These are phyloP conservation scores for Poecilia latipinna DNA, from an alignment of 2,113 vertebrate genomes.

Conservation along the genomic window DNA sequence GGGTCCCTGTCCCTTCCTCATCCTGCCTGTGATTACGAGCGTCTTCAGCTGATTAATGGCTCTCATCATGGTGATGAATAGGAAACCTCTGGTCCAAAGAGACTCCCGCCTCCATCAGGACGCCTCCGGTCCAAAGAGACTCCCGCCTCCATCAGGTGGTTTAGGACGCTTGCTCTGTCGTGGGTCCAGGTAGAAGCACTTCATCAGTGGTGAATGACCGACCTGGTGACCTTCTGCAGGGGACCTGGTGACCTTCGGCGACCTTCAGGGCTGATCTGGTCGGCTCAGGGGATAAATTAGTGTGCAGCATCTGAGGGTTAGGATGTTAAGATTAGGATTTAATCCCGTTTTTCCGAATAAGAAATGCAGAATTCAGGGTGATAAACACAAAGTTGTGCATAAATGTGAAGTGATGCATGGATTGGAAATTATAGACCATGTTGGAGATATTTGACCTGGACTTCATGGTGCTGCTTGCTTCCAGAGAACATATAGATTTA, in stretches of 20 bases:
- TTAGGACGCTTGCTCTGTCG: conserved; percentile 28
- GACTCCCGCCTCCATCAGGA: no score
- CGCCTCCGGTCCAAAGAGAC: conserved; percentile 27
- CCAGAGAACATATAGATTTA: not conserved
- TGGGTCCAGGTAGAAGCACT: conserved; percentile 22
- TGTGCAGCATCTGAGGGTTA: not conserved
- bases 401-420: not conserved
- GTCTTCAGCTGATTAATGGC: conserved; percentile 28
- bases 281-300: conserved; percentile 1
- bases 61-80: conserved; percentile 55
- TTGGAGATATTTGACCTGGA: no score
- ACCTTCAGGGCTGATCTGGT: conserved; percentile 10
- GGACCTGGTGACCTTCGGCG: not conserved
- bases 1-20: conserved; percentile 13
- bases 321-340: not conserved
- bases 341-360: not conserved
- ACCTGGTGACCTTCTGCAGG: conserved; percentile 8
- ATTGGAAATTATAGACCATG: not conserved
- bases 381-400: not conserved
- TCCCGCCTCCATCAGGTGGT: not conserved
- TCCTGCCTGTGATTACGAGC: conserved; percentile 44
- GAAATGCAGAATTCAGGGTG: not conserved
- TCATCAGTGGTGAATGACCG: conserved; percentile 26
- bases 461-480: no score
- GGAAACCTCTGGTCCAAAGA: conserved; percentile 22